phyloP scores from a whole-genome alignment of 2,888 invertebrate species.

The Lithophane semibrunnea region DNA sequence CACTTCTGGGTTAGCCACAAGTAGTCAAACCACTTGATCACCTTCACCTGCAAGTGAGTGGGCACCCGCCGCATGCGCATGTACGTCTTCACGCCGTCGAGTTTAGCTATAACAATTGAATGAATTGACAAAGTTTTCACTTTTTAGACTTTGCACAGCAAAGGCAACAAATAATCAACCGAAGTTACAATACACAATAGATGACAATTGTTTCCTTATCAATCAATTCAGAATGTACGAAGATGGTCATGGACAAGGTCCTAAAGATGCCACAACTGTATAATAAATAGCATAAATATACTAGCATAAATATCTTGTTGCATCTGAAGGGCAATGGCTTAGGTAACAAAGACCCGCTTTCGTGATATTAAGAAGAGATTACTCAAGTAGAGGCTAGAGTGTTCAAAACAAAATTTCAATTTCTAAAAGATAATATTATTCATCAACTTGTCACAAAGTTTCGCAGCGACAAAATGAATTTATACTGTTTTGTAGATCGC shows the following conservation, averaged over 20 bases:
- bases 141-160: background rate
- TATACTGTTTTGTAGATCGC: slow-evolving; percentile 71
- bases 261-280: background rate
- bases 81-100: slow-evolving; percentile 99
- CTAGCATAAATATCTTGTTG: slow-evolving; percentile 3
- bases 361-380: slow-evolving; percentile 37
- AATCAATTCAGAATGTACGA: background rate
- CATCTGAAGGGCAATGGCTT: slow-evolving; percentile 16
- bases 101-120: slow-evolving; percentile 94
- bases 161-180: background rate
- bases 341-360: slow-evolving; percentile 22
- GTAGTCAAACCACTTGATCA: slow-evolving; percentile 99
- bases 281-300: background rate
- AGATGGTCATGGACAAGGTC: too few relatives aligned
- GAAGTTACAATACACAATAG: background rate
- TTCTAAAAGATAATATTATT: slow-evolving; percentile 54
- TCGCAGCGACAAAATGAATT: slow-evolving; percentile 62
- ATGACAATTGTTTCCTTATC: background rate
- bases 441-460: slow-evolving; percentile 56
- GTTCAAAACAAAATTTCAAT: slow-evolving; percentile 52
- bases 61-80: slow-evolving; percentile 99
- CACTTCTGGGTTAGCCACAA: slow-evolving; percentile 99
- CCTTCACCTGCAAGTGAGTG: slow-evolving; percentile 98
- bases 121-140: background rate
- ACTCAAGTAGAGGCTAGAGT: slow-evolving; percentile 26